Evolutionary conservation across 2,797 vertebrate species (phyloP).

Genomic region (Geotrypetes seraphini): DNA sequence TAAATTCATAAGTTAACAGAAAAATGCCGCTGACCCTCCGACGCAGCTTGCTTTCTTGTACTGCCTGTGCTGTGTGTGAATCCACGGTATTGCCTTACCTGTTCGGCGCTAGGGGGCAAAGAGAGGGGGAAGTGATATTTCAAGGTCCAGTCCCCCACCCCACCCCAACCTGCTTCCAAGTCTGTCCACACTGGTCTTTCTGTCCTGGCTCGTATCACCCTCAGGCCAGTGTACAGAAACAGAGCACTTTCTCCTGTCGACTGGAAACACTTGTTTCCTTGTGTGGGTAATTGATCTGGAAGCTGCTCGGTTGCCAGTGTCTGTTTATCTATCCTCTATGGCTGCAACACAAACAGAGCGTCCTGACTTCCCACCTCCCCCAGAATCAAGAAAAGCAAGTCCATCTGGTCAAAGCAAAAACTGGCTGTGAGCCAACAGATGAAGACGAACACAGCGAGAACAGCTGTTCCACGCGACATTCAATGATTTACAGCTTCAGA

Average conservation of each 20-base stretch:
- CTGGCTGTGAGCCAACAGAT: slow-evolving; percentile 1
- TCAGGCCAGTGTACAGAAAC: too few relatives aligned
- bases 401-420: neutral
- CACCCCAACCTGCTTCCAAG: neutral
- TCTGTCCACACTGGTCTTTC: neutral
- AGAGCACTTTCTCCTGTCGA: too few relatives aligned
- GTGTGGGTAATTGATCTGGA: too few relatives aligned
- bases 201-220: too few relatives aligned
- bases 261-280: too few relatives aligned
- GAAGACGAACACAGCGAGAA: slow-evolving; percentile 16
- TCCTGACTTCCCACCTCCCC: neutral
- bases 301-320: too few relatives aligned
- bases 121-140: too few relatives aligned
- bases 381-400: neutral
- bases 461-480: neutral
- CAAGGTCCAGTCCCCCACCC: neutral
- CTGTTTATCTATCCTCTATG: neutral
- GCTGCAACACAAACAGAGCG: neutral
- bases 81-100: fast-evolving
- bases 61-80: too few relatives aligned
- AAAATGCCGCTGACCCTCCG: slow-evolving; percentile 56
- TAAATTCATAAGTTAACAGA: too few relatives aligned
- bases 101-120: too few relatives aligned
- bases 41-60: too few relatives aligned
- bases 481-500: slow-evolving; percentile 20